These are phyloP conservation scores for Drosophila watanabei DNA, from an alignment of 1,140 invertebrate genomes.

Conservation along the genomic window DNA sequence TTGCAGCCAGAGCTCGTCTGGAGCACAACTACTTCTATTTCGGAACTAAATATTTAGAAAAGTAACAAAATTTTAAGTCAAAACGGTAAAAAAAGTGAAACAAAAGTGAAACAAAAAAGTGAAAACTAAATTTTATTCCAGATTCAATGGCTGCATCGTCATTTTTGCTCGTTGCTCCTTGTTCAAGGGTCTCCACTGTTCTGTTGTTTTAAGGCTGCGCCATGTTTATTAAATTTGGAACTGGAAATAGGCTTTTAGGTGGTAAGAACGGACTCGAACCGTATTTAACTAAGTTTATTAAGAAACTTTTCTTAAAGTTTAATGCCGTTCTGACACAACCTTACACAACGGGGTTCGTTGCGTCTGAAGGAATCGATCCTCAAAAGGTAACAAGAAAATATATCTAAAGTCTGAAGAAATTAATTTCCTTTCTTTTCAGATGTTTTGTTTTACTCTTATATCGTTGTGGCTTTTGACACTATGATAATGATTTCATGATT, in stretches of 20 bases:
- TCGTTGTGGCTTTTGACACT: background rate
- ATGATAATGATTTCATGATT: background rate
- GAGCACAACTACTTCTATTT: conserved; percentile 8
- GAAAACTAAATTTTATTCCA: background rate
- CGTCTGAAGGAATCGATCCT: background rate
- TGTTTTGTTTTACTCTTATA: too few relatives aligned
- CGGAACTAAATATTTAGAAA: background rate
- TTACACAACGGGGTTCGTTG: background rate
- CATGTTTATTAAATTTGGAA: background rate
- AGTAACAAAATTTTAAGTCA: conserved; percentile 10
- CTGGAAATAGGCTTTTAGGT: background rate
- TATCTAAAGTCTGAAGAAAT: background rate
- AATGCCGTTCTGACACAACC: background rate
- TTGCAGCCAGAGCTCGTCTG: conserved; percentile 31
- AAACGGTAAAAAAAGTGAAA: conserved; percentile 4
- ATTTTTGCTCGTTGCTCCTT: background rate
- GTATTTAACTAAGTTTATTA: background rate
- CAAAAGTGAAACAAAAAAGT: background rate
- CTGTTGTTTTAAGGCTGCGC: background rate
- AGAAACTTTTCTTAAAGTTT: background rate
- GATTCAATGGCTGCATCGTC: background rate
- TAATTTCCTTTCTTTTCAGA: too few relatives aligned
- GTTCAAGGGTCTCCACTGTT: background rate
- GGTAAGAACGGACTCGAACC: background rate
- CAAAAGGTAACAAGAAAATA: background rate